These are phyloP conservation scores for Camponotus vicinus DNA, from an alignment of 1,140 invertebrate genomes.

Conservation along the genomic window DNA sequence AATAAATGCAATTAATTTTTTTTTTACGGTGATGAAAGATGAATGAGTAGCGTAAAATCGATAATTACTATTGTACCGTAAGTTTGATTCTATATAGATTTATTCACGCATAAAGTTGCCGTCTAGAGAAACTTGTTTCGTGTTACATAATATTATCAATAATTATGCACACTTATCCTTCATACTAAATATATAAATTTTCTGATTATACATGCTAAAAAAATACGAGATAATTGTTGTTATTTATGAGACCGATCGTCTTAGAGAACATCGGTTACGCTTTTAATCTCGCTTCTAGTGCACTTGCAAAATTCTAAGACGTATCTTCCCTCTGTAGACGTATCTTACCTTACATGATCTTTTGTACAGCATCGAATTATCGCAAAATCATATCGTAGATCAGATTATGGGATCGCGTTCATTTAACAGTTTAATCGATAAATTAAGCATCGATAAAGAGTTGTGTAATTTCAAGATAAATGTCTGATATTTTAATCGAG, in stretches of 20 bases:
- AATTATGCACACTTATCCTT: conserved; percentile 32
- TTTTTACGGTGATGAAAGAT: background rate
- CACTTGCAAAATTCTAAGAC: conserved; percentile 50
- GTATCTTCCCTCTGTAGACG: conserved; percentile 22
- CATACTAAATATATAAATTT: conserved; percentile 11
- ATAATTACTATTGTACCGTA: background rate
- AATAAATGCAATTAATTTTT: background rate
- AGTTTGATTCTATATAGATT: background rate
- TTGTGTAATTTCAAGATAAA: conserved; percentile 18
- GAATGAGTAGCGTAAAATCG: background rate
- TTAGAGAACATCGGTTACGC: background rate
- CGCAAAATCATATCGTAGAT: conserved; percentile 46
- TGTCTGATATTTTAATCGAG: conserved; percentile 9
- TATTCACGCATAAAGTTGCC: conserved; percentile 11
- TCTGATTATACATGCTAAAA: conserved; percentile 2
- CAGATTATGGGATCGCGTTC: conserved; percentile 70
- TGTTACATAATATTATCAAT: conserved; percentile 26
- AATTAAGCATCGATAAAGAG: conserved; percentile 74
- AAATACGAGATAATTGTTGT: conserved; percentile 18
- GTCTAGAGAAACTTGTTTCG: conserved; percentile 6
- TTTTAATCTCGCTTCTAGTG: background rate
- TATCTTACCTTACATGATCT: conserved; percentile 42
- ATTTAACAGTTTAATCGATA: conserved; percentile 75
- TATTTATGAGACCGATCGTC: background rate
- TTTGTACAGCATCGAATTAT: conserved; percentile 41